These are phyloP conservation scores for Pristis pectinata DNA, from an alignment of 2,797 vertebrate species.

Conservation along the genomic window DNA sequence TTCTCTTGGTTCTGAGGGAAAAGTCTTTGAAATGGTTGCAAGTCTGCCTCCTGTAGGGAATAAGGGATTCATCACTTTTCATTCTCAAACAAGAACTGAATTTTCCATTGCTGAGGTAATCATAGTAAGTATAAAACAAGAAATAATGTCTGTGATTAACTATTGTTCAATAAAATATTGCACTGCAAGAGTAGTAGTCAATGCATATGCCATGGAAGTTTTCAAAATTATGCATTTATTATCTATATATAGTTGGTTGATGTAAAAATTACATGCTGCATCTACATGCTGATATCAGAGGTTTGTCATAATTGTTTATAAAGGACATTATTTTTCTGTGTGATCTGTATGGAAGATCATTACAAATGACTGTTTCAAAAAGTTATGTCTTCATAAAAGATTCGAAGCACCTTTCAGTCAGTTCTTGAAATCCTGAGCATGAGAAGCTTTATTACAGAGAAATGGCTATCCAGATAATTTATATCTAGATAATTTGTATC, in stretches of 20 bases:
- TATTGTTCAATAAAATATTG: neutral
- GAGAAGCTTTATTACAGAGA: neutral
- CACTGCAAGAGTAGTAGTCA: neutral
- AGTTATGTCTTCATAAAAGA: no score
- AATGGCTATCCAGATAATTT: neutral
- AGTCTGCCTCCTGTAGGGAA: neutral
- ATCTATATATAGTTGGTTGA: neutral
- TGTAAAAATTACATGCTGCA: neutral
- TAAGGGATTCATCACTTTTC: neutral
- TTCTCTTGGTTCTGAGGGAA: neutral
- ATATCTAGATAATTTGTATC: no score
- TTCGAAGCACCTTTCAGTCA: neutral
- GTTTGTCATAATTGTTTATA: neutral
- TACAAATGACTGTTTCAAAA: neutral
- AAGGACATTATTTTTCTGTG: neutral
- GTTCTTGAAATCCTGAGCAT: no score
- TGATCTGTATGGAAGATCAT: neutral
- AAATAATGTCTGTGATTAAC: neutral
- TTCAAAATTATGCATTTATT: neutral
- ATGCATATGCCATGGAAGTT: neutral
- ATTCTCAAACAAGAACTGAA: neutral
- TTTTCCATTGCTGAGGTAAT: neutral
- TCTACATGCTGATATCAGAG: neutral
- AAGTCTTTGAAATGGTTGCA: neutral
- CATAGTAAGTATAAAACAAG: neutral